Conservation (phyloP, 2,888 invertebrate species). For the Synergus umbraculus region DNA sequence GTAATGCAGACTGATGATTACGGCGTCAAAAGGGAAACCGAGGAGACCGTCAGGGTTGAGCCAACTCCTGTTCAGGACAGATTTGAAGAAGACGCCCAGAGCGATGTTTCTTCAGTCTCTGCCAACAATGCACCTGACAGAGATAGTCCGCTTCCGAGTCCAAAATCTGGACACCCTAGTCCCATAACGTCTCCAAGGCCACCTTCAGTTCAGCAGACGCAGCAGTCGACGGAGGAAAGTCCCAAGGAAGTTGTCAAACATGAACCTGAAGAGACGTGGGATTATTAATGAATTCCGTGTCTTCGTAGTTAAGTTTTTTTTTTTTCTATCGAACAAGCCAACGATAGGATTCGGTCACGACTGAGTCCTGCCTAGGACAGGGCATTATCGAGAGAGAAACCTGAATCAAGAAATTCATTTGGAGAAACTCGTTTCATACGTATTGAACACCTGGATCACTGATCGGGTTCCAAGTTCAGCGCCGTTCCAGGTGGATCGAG, state of each 20-base stretch:
- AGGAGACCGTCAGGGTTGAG: constrained; percentile 87
- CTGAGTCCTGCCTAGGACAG: constrained; percentile 76
- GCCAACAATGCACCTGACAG: constrained; percentile 71
- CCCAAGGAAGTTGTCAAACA: constrained; percentile 74
- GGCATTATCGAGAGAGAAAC: constrained; percentile 69
- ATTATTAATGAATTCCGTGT: constrained; percentile 63
- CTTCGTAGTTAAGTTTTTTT: constrained; percentile 64
- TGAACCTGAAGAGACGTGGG: constrained; percentile 76
- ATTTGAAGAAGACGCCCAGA: constrained; percentile 79
- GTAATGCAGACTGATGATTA: constrained; percentile 93
- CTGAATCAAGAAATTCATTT: constrained; percentile 47
- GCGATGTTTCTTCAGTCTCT: constrained; percentile 77
- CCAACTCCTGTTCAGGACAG: constrained; percentile 85
- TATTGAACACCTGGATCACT: not conserved
- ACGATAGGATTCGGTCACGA: constrained; percentile 74
- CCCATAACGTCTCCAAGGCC: constrained; percentile 70
- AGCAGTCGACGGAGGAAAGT: constrained; percentile 64
- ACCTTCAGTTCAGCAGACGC: constrained; percentile 65
- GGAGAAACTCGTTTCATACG: constrained; percentile 9
- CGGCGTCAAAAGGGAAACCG: constrained; percentile 78
- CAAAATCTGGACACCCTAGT: constrained; percentile 72
- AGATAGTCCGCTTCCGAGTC: constrained; percentile 73
- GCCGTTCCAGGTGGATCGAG: constrained; percentile 49
- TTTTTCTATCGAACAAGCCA: constrained; percentile 67
- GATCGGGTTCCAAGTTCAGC: not conserved